These are phyloP conservation scores for Temnothorax longispinosus DNA, from an alignment of 1,140 invertebrate genomes.

Conservation along the genomic window DNA sequence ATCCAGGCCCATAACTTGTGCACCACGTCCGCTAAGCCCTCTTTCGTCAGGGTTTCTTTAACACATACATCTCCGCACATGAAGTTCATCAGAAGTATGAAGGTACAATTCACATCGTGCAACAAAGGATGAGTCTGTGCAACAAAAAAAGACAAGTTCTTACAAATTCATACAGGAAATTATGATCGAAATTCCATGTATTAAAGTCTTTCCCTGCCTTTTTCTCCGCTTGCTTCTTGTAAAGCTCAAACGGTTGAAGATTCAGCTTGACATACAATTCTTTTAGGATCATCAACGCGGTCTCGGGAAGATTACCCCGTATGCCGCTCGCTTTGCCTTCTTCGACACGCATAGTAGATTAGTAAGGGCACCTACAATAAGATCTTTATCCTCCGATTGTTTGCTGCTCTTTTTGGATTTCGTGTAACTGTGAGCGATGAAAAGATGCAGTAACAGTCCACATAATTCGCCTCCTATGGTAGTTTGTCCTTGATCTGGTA, in stretches of 20 bases:
- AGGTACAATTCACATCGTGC: slow-evolving; percentile 83
- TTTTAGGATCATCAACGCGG: slow-evolving; percentile 81
- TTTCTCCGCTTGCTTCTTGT: slow-evolving; percentile 80
- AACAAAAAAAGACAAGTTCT: slow-evolving; percentile 63
- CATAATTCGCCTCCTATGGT: slow-evolving; percentile 84
- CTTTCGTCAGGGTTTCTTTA: slow-evolving; percentile 81
- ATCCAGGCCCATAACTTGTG: slow-evolving; percentile 87
- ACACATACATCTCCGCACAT: slow-evolving; percentile 80
- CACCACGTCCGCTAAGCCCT: slow-evolving; percentile 85
- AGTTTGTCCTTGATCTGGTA: slow-evolving; percentile 22
- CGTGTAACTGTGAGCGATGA: slow-evolving; percentile 83
- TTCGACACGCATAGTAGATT: slow-evolving; percentile 84
- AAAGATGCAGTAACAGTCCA: slow-evolving; percentile 83
- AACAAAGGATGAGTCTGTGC: slow-evolving; percentile 83
- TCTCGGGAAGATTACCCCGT: slow-evolving; percentile 80
- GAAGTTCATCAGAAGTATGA: slow-evolving; percentile 86
- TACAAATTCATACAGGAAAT: background rate
- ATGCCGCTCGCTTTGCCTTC: slow-evolving; percentile 84
- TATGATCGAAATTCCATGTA: slow-evolving; percentile 3
- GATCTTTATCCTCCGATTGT: slow-evolving; percentile 79
- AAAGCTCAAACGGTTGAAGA: slow-evolving; percentile 84
- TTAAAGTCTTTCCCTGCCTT: slow-evolving; percentile 70
- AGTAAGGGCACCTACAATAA: slow-evolving; percentile 83
- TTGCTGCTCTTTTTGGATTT: slow-evolving; percentile 76
- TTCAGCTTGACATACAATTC: slow-evolving; percentile 85